Conservation (phyloP, 2,797 vertebrate genomes). For the Microctenopoma lineatum region DNA sequence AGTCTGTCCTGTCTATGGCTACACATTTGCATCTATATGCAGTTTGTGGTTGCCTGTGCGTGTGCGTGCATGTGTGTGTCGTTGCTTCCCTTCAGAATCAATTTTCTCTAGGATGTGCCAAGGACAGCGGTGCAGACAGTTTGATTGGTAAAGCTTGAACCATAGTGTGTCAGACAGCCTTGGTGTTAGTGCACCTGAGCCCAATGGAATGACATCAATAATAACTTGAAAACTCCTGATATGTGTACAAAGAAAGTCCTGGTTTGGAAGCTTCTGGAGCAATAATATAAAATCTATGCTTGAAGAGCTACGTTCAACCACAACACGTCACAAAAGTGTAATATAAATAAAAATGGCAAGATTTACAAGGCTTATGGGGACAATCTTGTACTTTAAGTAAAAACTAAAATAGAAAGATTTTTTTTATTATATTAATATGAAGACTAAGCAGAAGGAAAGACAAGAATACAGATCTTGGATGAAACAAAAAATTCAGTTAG, state of each 20-base stretch:
- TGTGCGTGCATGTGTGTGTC: conserved; percentile 11
- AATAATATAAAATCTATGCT: conserved; percentile 19
- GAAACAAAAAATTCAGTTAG: conserved; percentile 15
- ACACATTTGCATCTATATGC: conserved; percentile 28
- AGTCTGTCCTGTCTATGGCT: conserved; percentile 5
- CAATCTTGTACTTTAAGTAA: not conserved
- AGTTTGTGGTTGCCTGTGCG: conserved; percentile 9
- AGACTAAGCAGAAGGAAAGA: conserved; percentile 4
- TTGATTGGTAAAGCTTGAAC: conserved; percentile 60
- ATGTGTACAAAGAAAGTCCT: conserved; percentile 6
- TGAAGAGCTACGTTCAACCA: not conserved
- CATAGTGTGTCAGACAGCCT: conserved; percentile 33
- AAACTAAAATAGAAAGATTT: not conserved
- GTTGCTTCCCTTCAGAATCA: conserved; percentile 38
- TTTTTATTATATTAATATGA: conserved; percentile 8
- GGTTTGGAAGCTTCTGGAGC: conserved; percentile 7
- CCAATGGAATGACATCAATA: conserved; percentile 20
- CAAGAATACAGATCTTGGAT: conserved; percentile 16
- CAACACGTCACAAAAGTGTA: not conserved
- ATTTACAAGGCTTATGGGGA: not conserved
- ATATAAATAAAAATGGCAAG: conserved; percentile 7
- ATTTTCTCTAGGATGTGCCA: conserved; percentile 54
- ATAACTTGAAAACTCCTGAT: conserved; percentile 22
- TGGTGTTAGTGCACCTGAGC: conserved; percentile 38
- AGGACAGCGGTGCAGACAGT: conserved; percentile 48